phyloP scores from a whole-genome alignment of 2,888 invertebrate species.

The Salticus scenicus region DNA sequence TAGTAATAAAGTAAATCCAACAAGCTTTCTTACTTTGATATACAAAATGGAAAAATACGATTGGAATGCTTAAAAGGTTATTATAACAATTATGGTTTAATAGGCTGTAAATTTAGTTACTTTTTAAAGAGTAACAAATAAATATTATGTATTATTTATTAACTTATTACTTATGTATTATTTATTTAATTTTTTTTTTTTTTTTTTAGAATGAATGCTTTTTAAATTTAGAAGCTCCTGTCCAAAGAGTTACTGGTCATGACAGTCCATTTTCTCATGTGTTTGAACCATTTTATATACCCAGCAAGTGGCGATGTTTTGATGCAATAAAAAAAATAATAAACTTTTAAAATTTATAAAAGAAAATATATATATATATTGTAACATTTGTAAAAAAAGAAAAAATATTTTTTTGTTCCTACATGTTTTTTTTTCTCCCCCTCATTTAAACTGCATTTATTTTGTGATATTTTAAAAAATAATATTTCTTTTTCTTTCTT shows the following conservation, averaged over 20 bases:
- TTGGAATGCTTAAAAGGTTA: too few species aligned
- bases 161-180: too few species aligned
- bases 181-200: constrained; percentile 28
- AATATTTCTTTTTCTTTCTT: too few species aligned
- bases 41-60: too few species aligned
- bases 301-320: constrained; percentile 93
- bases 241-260: constrained; percentile 92
- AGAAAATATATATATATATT: background rate
- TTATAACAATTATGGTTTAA: too few species aligned
- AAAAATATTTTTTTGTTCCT: background rate
- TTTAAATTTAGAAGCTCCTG: constrained; percentile 93
- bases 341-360: constrained; percentile 79
- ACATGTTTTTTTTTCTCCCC: constrained; percentile 12
- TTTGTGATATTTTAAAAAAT: background rate
- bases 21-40: too few species aligned
- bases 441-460: background rate
- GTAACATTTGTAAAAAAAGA: constrained; percentile 12
- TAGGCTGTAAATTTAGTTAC: too few species aligned
- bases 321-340: constrained; percentile 86
- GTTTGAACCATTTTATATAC: constrained; percentile 96
- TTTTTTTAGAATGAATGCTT: constrained; percentile 89
- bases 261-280: constrained; percentile 98
- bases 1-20: too few species aligned
- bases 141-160: too few species aligned
- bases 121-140: too few species aligned